Percentiles rank a stretch among this genome's conserved stretches.
These are phyloP conservation scores for Drosophila flavopinicola DNA, from an alignment of 2,888 invertebrate genomes.

Conservation along the genomic window DNA sequence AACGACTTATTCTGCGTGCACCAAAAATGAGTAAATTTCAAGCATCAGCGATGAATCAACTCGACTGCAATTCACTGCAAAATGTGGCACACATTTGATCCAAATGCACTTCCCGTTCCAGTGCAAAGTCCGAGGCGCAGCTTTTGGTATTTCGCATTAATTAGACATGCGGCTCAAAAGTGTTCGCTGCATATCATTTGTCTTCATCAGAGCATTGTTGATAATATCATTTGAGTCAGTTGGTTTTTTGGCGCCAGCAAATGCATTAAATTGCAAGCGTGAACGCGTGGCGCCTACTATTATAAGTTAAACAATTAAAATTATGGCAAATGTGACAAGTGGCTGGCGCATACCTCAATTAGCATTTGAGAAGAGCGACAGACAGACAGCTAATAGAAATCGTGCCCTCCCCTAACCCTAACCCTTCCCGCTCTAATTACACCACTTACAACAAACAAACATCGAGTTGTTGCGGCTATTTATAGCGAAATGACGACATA, in stretches of 20 bases:
- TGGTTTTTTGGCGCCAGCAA: slow-evolving; percentile 69
- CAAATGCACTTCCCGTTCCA: slow-evolving; percentile 46
- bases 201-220: slow-evolving; percentile 69
- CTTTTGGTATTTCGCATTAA: slow-evolving; percentile 63
- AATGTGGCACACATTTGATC: slow-evolving; percentile 52
- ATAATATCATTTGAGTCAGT: slow-evolving; percentile 55
- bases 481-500: slow-evolving; percentile 71
- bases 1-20: too few species aligned
- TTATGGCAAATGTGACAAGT: slow-evolving; percentile 75
- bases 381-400: slow-evolving; percentile 23
- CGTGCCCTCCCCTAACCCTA: not conserved
- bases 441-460: slow-evolving; percentile 48
- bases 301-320: slow-evolving; percentile 73
- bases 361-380: slow-evolving; percentile 53
- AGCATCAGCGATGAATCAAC: slow-evolving; percentile 32
- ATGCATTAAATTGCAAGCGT: slow-evolving; percentile 67
- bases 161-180: slow-evolving; percentile 49
- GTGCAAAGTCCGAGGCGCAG: slow-evolving; percentile 61
- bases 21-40: too few species aligned
- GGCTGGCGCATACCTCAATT: slow-evolving; percentile 78
- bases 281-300: slow-evolving; percentile 73
- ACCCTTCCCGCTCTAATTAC: slow-evolving; percentile 58
- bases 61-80: slow-evolving; percentile 24
- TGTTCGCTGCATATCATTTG: slow-evolving; percentile 64
- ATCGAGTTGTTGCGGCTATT: slow-evolving; percentile 61